Base-by-base conservation (phyloP, 2,888 invertebrate species). In the Euclidia mi region DNA sequence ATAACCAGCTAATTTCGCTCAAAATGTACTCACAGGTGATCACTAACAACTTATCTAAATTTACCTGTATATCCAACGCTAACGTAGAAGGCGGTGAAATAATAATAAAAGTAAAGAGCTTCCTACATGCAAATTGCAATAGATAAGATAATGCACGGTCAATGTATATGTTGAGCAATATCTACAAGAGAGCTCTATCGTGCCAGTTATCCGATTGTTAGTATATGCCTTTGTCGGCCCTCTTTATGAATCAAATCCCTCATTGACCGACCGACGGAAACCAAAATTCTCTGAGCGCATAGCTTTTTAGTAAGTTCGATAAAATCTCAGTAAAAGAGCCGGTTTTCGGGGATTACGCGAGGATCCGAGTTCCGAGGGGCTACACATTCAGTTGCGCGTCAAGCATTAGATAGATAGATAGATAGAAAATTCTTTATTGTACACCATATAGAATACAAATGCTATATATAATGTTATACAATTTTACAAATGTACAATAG, bases 11-110 rank as follows among this genome's bases (percentile, higher is more conserved):
- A n/a, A n/a, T n/a, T n/a, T n/a, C n/a, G n/a, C n/a, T n/a, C n/a
- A n/a, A n/a, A n/a, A n/a, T n/a, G n/a, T n/a, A n/a, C n/a, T n/a
- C n/a, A n/a, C n/a, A n/a, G n/a, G n/a, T n/a, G n/a, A n/a, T n/a
- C n/a, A n/a, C n/a, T n/a, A n/a, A n/a, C n/a, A n/a, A n/a, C n/a
- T n/a, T n/a, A n/a, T n/a, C n/a, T n/a, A n/a, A 38, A 25, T 9
- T 84, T 85, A 95, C 95, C 96, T 64, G 96, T 96, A 74, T 97
- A 96, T 12, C 96, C 96, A 29, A 97, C 85, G 74, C 96, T 96
- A 81, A 97, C 97, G 88, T 98, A 98, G 84, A 97, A 95, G 0
- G 97, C 96, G 2, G 96, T 96, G 9, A 35, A 14, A 10, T 6
- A 25, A 25, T 20, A 12, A 20, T 34, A n/a, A 45, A 17, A 46